phyloP scores from a whole-genome alignment of 2,888 invertebrate species.

The Drosophila prolongata region DNA sequence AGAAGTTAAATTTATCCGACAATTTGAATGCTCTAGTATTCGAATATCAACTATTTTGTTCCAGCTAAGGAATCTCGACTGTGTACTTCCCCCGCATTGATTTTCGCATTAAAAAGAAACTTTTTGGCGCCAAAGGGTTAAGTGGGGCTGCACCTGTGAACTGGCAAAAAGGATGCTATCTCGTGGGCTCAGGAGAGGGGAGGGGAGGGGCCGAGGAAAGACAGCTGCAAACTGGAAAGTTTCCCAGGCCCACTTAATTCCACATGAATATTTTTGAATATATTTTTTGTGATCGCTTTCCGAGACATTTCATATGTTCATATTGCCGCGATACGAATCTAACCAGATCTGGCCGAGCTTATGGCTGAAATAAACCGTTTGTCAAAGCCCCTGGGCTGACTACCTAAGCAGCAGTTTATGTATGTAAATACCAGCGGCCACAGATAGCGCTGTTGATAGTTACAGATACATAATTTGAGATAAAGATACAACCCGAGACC shows the following conservation, averaged over 20 bases:
- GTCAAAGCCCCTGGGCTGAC: conserved; percentile 45
- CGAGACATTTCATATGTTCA: conserved; percentile 58
- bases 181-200: not conserved
- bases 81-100: conserved; percentile 62
- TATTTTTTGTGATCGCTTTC: conserved; percentile 20
- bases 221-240: conserved; percentile 40
- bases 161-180: conserved; percentile 58
- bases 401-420: conserved; percentile 44
- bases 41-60: not conserved
- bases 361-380: conserved; percentile 52
- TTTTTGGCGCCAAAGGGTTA: conserved; percentile 69
- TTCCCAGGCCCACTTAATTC: conserved; percentile 45
- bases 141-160: conserved; percentile 55
- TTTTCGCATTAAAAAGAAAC: conserved; percentile 61
- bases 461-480: conserved; percentile 56
- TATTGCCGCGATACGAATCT: conserved; percentile 35
- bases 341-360: conserved; percentile 39
- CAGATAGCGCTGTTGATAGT: conserved; percentile 54
- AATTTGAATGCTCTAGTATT: too few species aligned
- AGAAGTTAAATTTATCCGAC: too few species aligned
- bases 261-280: conserved; percentile 47
- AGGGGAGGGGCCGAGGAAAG: conserved; percentile 7
- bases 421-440: conserved; percentile 51
- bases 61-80: conserved; percentile 3
- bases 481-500: conserved; percentile 35